phyloP scores from a whole-genome alignment of 2,888 invertebrate species.

The Eubasilissa splendida region DNA sequence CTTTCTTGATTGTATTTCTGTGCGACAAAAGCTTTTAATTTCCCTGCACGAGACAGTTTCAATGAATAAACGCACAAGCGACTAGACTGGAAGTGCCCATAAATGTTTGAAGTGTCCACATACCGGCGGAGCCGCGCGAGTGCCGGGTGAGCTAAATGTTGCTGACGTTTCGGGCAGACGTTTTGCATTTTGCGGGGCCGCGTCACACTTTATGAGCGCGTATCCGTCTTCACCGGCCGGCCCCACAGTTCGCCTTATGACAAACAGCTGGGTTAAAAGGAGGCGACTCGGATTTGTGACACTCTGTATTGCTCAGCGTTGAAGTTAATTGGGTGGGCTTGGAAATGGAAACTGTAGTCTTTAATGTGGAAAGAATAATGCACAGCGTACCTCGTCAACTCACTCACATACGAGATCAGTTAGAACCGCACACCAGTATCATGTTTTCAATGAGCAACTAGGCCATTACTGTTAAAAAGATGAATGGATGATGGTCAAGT shows the following conservation, averaged over 20 bases:
- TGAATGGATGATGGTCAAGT: too few species aligned
- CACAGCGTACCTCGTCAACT: background rate
- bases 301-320: constrained; percentile 31
- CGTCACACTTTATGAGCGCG: constrained; percentile 46
- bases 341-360: constrained; percentile 17
- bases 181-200: constrained; percentile 43
- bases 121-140: background rate
- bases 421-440: background rate
- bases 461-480: too few species aligned
- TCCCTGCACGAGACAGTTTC: background rate
- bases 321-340: constrained; percentile 37
- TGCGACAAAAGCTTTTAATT: background rate
- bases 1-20: too few species aligned
- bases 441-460: too few species aligned
- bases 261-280: constrained; percentile 44
- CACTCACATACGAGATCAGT: background rate
- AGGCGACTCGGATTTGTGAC: constrained; percentile 38
- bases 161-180: constrained; percentile 29
- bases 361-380: constrained; percentile 13
- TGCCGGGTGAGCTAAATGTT: constrained; percentile 20
- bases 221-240: constrained; percentile 45
- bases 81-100: background rate
- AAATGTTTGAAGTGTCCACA: constrained; percentile 34
- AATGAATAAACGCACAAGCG: background rate
- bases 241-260: constrained; percentile 38